These are phyloP conservation scores for Gymnoscopelus microlampas DNA, from an alignment of 2,797 vertebrate genomes.

Conservation along the genomic window DNA sequence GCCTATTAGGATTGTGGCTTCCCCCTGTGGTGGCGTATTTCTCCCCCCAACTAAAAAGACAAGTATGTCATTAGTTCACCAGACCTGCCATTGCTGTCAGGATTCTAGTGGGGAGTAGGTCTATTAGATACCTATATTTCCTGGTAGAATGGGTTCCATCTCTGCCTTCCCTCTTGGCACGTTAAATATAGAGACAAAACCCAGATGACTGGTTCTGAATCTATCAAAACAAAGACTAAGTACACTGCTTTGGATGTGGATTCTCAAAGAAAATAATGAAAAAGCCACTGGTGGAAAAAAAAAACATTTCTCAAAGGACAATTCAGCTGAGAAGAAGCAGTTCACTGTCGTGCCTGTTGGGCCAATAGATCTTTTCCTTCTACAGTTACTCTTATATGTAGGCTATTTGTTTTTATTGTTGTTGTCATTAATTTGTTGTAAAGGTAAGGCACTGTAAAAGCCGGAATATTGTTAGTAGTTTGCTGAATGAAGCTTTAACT, in stretches of 20 bases:
- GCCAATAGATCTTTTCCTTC: constrained; percentile 11
- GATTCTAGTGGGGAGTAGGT: constrained; percentile 68
- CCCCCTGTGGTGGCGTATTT: constrained; percentile 57
- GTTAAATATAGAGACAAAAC: constrained; percentile 76
- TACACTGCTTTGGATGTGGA: constrained; percentile 80
- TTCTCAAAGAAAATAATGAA: constrained; percentile 79
- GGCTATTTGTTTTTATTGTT: constrained; percentile 19
- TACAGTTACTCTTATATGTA: constrained; percentile 7
- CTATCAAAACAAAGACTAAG: constrained; percentile 78
- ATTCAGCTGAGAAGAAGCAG: constrained; percentile 66
- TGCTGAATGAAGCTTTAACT: constrained; percentile 3
- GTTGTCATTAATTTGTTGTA: not conserved
- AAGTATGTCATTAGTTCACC: constrained; percentile 74
- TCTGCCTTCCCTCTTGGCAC: constrained; percentile 66
- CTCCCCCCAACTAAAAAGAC: constrained; percentile 64
- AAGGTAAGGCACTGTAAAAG: not conserved
- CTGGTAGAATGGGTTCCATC: constrained; percentile 63
- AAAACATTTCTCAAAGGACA: constrained; percentile 70
- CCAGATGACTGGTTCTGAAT: constrained; percentile 78
- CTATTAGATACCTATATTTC: constrained; percentile 77
- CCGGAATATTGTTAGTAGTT: constrained; percentile 1
- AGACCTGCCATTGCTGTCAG: constrained; percentile 75
- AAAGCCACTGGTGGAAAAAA: constrained; percentile 70
- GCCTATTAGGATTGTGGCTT: constrained; percentile 71
- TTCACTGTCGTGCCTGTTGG: constrained; percentile 49